Conservation (phyloP, 2,797 vertebrate species). For the Paguma larvata region DNA sequence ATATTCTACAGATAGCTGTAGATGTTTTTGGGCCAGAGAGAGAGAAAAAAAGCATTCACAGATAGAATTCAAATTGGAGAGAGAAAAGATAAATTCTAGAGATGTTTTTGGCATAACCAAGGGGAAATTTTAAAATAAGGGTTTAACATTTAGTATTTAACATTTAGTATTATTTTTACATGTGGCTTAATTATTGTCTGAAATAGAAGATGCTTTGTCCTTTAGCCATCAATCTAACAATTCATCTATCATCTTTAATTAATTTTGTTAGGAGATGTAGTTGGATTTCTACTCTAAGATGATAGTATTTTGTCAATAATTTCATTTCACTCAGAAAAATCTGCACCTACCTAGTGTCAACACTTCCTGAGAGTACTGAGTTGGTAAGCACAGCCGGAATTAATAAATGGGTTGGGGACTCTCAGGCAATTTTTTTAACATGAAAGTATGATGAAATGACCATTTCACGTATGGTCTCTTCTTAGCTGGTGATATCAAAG, state of each 20-base stretch:
- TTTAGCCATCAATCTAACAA: not conserved
- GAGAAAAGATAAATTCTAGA: not conserved
- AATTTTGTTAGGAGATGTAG: not conserved
- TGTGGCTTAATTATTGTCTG: not conserved
- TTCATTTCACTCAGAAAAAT: not conserved
- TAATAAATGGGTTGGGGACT: not conserved
- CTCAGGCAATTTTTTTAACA: conserved; percentile 42
- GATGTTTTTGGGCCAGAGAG: not conserved
- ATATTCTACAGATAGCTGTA: not conserved
- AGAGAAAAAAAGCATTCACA: not conserved
- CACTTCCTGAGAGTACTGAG: not conserved
- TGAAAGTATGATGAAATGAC: conserved; percentile 24
- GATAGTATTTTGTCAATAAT: not conserved
- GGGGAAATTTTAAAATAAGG: not conserved
- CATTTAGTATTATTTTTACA: conserved; percentile 29
- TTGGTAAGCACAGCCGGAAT: not conserved
- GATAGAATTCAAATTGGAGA: not conserved
- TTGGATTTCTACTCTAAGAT: conserved; percentile 11
- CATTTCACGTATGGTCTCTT: not conserved
- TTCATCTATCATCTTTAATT: not conserved
- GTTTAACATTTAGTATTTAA: not conserved
- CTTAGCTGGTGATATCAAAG: not conserved
- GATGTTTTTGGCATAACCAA: not conserved
- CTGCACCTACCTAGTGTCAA: not conserved
- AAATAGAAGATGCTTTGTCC: not conserved